phyloP scores from a whole-genome alignment of 2,113 vertebrate genomes.

The Pteronura brasiliensis region DNA sequence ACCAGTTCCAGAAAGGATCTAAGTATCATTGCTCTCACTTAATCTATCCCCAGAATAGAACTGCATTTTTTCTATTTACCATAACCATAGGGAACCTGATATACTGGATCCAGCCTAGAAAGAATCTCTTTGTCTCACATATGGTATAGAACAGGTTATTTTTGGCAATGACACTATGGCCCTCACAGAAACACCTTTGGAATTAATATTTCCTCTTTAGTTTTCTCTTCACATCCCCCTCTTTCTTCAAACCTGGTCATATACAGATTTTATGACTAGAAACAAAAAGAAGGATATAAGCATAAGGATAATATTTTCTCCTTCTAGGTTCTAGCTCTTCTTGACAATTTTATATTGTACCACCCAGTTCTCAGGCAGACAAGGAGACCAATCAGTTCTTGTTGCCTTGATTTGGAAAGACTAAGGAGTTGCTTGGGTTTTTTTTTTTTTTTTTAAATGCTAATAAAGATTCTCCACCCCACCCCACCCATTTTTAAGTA shows the following conservation, averaged over 20 bases:
- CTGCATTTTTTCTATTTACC: background rate
- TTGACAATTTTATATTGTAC: background rate
- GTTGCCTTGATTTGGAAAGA: slow-evolving; percentile 32
- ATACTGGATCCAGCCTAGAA: background rate
- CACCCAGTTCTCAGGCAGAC: background rate
- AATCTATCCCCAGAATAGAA: slow-evolving; percentile 10
- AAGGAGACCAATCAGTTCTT: background rate
- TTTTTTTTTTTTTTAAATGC: background rate
- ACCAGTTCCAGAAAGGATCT: background rate
- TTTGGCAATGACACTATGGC: background rate
- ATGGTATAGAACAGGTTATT: background rate
- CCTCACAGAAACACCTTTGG: background rate
- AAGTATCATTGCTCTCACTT: background rate
- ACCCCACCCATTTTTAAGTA: background rate
- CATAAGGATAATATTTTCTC: background rate
- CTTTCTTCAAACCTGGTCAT: background rate
- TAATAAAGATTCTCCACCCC: background rate
- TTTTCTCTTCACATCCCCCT: background rate
- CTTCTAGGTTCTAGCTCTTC: background rate
- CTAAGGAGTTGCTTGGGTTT: background rate
- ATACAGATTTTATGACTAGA: slow-evolving; percentile 2
- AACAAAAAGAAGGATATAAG: background rate
- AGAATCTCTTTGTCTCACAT: background rate
- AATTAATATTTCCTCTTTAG: background rate
- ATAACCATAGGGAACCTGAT: background rate